Percentiles rank a stretch among this genome's conserved stretches.
Conservation (phyloP, 2,113 vertebrate genomes). For the Elaphurus davidianus region DNA sequence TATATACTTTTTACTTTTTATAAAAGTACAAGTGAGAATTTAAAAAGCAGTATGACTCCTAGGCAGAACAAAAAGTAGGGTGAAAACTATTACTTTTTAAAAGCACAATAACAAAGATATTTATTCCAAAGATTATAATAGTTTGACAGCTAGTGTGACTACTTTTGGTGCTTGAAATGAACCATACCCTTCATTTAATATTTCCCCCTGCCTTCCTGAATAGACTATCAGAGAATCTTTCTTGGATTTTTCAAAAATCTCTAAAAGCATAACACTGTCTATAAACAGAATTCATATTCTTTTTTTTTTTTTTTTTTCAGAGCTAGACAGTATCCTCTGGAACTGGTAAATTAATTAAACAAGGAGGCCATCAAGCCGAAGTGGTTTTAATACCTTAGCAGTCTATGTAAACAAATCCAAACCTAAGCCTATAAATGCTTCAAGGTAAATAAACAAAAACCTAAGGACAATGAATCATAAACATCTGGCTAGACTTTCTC, state of each 20-base stretch:
- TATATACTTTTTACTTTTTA: neutral
- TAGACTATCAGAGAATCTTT: neutral
- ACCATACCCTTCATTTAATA: neutral
- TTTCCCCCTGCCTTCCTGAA: neutral
- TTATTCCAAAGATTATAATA: neutral
- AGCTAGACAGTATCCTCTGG: neutral
- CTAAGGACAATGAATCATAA: neutral
- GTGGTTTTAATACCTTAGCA: neutral
- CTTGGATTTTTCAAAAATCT: neutral
- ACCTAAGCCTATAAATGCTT: neutral
- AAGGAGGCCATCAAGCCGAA: neutral
- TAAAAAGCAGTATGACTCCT: neutral
- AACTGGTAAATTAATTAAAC: neutral
- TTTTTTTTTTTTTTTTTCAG: neutral
- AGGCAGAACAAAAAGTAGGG: neutral
- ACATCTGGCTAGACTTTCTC: neutral
- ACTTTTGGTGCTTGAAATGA: neutral
- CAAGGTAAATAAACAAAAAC: neutral
- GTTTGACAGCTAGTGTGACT: neutral
- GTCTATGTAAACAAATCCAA: neutral
- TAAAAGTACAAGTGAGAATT: conserved; percentile 4
- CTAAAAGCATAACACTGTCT: neutral
- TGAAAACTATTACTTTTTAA: neutral
- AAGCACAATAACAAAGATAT: neutral
- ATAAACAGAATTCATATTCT: neutral